phyloP scores from a whole-genome alignment of 1,140 invertebrate species.

The Ooceraea biroi region DNA sequence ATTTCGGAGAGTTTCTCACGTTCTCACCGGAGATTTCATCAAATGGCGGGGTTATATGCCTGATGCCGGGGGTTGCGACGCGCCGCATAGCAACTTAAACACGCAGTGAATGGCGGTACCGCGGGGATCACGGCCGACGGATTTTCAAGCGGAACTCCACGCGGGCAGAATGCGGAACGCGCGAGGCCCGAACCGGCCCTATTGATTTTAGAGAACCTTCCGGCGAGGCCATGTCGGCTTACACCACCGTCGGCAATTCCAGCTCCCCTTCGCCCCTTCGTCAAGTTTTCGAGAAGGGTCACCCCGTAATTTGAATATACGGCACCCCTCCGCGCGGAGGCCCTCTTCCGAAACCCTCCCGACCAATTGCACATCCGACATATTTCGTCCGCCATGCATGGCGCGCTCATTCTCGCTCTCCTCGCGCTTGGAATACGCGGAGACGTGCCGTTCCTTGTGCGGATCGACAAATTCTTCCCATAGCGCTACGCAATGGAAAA shows the following conservation, averaged over 20 bases:
- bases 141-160: constrained; percentile 58
- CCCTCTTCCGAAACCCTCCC: constrained; percentile 15
- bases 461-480: not conserved
- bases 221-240: constrained; percentile 32
- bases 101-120: constrained; percentile 19
- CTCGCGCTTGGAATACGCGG: constrained; percentile 31
- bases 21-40: not conserved
- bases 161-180: constrained; percentile 27
- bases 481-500: not conserved
- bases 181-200: constrained; percentile 54
- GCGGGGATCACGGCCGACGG: constrained; percentile 16
- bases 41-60: not conserved
- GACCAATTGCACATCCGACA: constrained; percentile 63
- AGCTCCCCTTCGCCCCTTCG: constrained; percentile 52
- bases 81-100: not conserved
- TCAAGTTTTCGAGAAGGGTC: constrained; percentile 74
- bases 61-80: not conserved
- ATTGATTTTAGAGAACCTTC: constrained; percentile 74
- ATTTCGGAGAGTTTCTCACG: constrained; percentile 47
- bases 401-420: constrained; percentile 28
- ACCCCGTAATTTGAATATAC: constrained; percentile 72
- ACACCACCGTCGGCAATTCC: constrained; percentile 59
- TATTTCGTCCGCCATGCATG: constrained; percentile 44
- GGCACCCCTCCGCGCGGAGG: constrained; percentile 56
- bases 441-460: not conserved